Evolutionary conservation across 2,888 invertebrate genomes (phyloP).

Genomic region (Melitaea athalia): DNA sequence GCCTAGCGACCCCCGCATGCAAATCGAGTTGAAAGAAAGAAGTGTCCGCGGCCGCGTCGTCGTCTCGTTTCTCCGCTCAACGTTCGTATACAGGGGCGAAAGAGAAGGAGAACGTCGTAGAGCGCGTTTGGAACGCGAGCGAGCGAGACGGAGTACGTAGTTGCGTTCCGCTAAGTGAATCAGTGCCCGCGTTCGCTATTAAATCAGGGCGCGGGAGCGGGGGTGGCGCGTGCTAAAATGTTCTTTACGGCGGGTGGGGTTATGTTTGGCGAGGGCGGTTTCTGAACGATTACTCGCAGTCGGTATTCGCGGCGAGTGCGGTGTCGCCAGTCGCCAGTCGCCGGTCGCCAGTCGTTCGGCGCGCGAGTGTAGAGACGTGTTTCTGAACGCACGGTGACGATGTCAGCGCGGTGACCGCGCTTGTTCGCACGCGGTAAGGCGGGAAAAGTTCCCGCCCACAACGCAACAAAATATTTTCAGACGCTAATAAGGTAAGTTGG

Average conservation of each 20-base stretch:
- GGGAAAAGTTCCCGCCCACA: constrained; percentile 79
- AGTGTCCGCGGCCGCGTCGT: constrained; percentile 65
- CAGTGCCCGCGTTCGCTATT: constrained; percentile 81
- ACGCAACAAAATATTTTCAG: constrained; percentile 80
- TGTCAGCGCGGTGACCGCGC: constrained; percentile 77
- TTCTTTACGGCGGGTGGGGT: constrained; percentile 81
- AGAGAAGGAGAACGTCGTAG: constrained; percentile 48
- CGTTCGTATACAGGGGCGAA: constrained; percentile 47
- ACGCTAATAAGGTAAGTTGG: constrained; percentile 78
- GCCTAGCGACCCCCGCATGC: constrained; percentile 78
- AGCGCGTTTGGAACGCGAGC: constrained; percentile 53
- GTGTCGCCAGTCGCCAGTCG: constrained; percentile 50
- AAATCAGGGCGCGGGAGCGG: constrained; percentile 78
- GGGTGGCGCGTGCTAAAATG: constrained; percentile 77
- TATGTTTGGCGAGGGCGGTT: constrained; percentile 81
- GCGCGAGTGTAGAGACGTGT: constrained; percentile 61
- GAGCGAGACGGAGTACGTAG: constrained; percentile 71
- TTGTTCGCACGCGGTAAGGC: constrained; percentile 67
- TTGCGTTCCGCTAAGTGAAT: constrained; percentile 81
- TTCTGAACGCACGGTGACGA: constrained; percentile 57
- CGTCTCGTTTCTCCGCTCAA: constrained; percentile 63
- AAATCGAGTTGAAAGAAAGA: constrained; percentile 80
- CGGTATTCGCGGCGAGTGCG: constrained; percentile 48
- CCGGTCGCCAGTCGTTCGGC: constrained; percentile 49
- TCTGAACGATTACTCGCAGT: constrained; percentile 67